phyloP scores from a whole-genome alignment of 2,888 invertebrate genomes.

The Drosophila pseudotakahashii region DNA sequence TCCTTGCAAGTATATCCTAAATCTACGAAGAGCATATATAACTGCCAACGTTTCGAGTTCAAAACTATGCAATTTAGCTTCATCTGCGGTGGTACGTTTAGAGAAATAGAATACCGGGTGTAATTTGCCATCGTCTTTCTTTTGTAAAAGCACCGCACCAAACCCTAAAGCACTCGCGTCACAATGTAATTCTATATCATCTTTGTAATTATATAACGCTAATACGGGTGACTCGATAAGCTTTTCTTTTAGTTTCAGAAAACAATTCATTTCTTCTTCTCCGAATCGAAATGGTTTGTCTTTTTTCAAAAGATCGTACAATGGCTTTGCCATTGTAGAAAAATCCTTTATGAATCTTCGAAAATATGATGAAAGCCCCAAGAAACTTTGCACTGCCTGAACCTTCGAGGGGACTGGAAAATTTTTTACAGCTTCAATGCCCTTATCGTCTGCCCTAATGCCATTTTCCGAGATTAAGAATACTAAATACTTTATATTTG shows the following conservation, averaged over 20 bases:
- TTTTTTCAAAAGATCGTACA: slow-evolving; percentile 1
- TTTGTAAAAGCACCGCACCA: neutral
- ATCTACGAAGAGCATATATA: too few relatives aligned
- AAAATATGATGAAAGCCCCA: neutral
- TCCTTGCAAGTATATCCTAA: neutral
- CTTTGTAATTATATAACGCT: slow-evolving; percentile 1
- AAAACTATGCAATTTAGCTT: neutral
- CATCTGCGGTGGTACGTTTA: neutral
- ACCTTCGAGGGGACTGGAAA: too few relatives aligned
- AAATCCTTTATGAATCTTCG: slow-evolving; percentile 3
- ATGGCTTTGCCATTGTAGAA: neutral
- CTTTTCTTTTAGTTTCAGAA: neutral
- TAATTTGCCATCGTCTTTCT: neutral
- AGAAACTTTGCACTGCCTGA: neutral
- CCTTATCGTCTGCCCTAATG: too few relatives aligned
- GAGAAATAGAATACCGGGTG: too few relatives aligned
- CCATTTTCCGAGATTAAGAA: too few relatives aligned
- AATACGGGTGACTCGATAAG: neutral
- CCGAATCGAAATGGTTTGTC: neutral
- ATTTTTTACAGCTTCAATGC: too few relatives aligned
- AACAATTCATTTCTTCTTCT: neutral
- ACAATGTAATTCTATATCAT: neutral
- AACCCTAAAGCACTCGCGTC: neutral
- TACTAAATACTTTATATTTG: too few relatives aligned
- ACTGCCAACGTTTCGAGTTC: neutral